These are phyloP conservation scores for Dione vanillae DNA, from an alignment of 2,888 invertebrate genomes.

Conservation along the genomic window DNA sequence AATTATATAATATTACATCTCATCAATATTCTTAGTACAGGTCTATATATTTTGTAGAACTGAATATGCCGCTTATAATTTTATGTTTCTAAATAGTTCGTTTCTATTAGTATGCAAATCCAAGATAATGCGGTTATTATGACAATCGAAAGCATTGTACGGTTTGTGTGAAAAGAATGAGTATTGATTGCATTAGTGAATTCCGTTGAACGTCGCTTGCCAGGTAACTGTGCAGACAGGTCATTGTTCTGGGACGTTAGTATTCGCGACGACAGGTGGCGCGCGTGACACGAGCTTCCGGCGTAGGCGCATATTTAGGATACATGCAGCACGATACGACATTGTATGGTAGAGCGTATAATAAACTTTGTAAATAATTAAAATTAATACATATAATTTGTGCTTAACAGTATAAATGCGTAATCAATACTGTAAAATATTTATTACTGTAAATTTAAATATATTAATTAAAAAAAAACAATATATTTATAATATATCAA, in stretches of 20 bases:
- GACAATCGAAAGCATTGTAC: slow-evolving; percentile 37
- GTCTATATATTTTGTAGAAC: background rate
- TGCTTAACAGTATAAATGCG: too few relatives aligned
- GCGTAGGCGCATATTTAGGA: slow-evolving; percentile 63
- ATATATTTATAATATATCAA: background rate
- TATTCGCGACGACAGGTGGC: slow-evolving; percentile 68
- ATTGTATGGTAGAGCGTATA: slow-evolving; percentile 31
- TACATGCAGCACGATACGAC: slow-evolving; percentile 51
- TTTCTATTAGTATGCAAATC: slow-evolving; percentile 30
- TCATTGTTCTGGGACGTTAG: slow-evolving; percentile 67
- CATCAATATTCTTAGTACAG: background rate
- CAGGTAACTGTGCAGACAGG: slow-evolving; percentile 56
- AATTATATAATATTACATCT: background rate
- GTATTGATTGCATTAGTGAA: slow-evolving; percentile 37
- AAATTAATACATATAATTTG: background rate
- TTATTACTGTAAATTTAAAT: background rate
- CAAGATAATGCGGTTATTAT: slow-evolving; percentile 37
- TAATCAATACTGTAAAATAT: too few relatives aligned
- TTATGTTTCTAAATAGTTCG: background rate
- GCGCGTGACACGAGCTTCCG: slow-evolving; percentile 74
- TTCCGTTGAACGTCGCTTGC: slow-evolving; percentile 32
- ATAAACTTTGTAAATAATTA: background rate
- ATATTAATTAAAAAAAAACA: background rate
- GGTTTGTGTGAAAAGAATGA: slow-evolving; percentile 39
- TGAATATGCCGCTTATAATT: too few relatives aligned